Evolutionary conservation across 2,113 vertebrate species (phyloP).

Genomic region (Hystrix cristata): DNA sequence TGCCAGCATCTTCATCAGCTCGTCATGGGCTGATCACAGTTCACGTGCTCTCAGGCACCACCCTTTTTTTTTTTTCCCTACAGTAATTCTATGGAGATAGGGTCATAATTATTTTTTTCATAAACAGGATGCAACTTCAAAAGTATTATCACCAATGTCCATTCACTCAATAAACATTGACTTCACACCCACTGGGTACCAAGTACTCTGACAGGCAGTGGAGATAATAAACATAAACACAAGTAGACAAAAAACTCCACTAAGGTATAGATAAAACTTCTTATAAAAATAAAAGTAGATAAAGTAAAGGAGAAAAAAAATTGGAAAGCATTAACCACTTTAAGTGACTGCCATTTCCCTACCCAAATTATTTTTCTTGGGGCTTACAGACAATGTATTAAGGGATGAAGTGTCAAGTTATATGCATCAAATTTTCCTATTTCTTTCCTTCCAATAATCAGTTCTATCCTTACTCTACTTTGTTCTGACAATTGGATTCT

Average conservation of each 20-base stretch:
- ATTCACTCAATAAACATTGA: background rate
- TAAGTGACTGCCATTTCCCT: background rate
- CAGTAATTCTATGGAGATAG: background rate
- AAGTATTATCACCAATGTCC: background rate
- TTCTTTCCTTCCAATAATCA: background rate
- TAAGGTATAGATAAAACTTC: background rate
- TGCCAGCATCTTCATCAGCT: background rate
- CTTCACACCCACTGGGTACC: background rate
- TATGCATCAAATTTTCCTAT: background rate
- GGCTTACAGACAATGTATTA: background rate
- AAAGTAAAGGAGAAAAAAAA: background rate
- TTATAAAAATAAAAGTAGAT: background rate
- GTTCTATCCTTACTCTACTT: background rate
- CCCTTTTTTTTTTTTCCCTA: background rate
- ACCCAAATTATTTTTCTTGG: background rate
- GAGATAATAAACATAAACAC: background rate
- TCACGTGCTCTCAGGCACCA: background rate
- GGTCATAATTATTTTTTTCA: background rate
- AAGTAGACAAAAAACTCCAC: background rate
- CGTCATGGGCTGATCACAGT: background rate
- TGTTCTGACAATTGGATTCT: background rate
- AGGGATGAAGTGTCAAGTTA: background rate
- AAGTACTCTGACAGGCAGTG: background rate
- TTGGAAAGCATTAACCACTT: background rate
- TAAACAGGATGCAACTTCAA: background rate